Conservation (phyloP, 2,888 invertebrate species). For the Drosophila tripunctata region DNA sequence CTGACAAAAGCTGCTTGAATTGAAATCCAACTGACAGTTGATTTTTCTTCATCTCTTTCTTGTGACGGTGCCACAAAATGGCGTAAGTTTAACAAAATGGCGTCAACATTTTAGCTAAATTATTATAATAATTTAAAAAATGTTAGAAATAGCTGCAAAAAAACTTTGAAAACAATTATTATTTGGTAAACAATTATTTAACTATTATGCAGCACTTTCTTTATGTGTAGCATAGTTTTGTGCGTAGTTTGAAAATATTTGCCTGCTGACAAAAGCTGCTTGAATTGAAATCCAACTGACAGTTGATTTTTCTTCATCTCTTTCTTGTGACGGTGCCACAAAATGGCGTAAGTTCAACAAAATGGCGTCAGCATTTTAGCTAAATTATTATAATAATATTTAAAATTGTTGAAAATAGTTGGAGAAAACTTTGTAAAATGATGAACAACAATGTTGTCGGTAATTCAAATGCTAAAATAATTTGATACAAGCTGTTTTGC, state of each 20-base stretch:
- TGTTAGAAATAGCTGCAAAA: too few relatives aligned
- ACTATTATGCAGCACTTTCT: too few relatives aligned
- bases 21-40: neutral
- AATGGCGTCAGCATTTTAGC: neutral
- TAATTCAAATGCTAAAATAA: too few relatives aligned
- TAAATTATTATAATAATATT: too few relatives aligned
- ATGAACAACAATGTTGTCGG: too few relatives aligned
- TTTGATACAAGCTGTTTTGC: too few relatives aligned
- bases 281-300: neutral
- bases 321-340: slow-evolving; percentile 87
- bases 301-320: neutral
- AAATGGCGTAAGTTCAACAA: slow-evolving; percentile 77
- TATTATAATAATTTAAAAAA: too few relatives aligned
- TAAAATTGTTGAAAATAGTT: too few relatives aligned
- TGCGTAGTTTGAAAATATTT: neutral
- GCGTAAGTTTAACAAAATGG: slow-evolving; percentile 61
- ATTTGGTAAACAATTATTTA: too few relatives aligned
- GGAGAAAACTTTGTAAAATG: too few relatives aligned
- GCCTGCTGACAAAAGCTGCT: neutral
- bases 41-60: slow-evolving; percentile 81
- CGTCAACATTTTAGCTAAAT: neutral
- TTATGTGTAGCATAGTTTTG: slow-evolving; percentile 25
- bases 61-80: slow-evolving; percentile 86
- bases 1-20: neutral
- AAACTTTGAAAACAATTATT: too few relatives aligned